Conservation (phyloP, 30 jellyfish, hydroid and myxozoan species). For the Hydractinia symbiolongicarpus region DNA sequence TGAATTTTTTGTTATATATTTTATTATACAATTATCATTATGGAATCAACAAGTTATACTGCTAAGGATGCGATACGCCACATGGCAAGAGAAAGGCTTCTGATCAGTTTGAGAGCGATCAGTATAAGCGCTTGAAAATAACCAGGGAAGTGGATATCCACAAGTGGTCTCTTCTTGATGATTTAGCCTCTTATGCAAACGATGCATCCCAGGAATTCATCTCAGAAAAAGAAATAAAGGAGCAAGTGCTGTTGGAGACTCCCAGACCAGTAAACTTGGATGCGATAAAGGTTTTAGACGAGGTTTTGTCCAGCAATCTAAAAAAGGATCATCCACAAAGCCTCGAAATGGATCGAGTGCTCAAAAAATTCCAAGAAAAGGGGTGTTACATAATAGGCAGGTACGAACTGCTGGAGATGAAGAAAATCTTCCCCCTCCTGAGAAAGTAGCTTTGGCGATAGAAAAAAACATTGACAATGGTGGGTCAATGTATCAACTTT, state of each 20-base stretch:
- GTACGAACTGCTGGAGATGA: neutral
- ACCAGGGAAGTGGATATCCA: neutral
- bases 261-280: neutral
- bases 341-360: neutral
- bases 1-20: too few relatives aligned
- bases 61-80: too few relatives aligned
- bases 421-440: neutral
- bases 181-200: neutral
- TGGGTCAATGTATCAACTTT: neutral
- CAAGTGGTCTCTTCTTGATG: slow-evolving; percentile 3
- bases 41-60: too few relatives aligned
- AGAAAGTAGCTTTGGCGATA: neutral
- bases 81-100: too few relatives aligned
- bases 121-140: neutral
- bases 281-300: neutral
- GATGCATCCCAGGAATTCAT: neutral
- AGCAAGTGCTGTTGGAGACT: neutral
- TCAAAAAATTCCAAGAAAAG: slow-evolving; percentile 1
- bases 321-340: neutral
- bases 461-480: neutral
- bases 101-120: too few relatives aligned
- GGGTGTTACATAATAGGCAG: neutral
- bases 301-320: neutral
- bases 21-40: too few relatives aligned
- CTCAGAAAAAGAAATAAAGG: neutral